Percentiles rank a stretch among this genome's conserved stretches.
phyloP scores from a whole-genome alignment of 2,113 vertebrate genomes.

The Dromas ardeola region DNA sequence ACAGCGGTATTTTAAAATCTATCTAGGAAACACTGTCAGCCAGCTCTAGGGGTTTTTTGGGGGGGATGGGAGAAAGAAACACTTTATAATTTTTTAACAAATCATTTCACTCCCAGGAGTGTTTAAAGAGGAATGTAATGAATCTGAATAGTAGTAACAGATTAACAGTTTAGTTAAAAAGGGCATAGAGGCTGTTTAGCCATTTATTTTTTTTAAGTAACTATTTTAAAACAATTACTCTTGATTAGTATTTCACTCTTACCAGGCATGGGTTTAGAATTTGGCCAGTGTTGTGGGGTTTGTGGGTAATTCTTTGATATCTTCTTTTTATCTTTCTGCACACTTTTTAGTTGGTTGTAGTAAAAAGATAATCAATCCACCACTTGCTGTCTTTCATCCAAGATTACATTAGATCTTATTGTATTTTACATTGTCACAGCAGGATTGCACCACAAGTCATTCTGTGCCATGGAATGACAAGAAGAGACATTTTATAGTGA shows the following conservation, averaged over 20 bases:
- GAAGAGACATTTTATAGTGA: not conserved
- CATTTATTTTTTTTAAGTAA: not conserved
- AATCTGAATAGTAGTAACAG: not conserved
- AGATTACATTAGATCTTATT: not conserved
- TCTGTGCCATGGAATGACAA: not conserved
- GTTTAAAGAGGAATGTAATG: not conserved
- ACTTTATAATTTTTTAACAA: not conserved
- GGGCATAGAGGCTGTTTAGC: not conserved
- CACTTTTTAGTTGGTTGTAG: not conserved
- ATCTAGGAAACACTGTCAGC: not conserved
- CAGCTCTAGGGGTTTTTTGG: not conserved
- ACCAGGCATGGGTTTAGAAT: not conserved
- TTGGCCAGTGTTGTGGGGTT: not conserved
- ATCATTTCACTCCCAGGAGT: not conserved
- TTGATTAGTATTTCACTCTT: constrained; percentile 19
- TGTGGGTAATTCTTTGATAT: not conserved
- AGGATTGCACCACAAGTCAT: not conserved
- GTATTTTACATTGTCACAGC: not conserved
- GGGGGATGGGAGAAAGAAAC: not conserved
- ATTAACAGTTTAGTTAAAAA: constrained; percentile 18
- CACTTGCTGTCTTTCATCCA: not conserved
- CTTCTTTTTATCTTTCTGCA: not conserved
- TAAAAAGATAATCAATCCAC: not conserved
- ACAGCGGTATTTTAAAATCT: not conserved
- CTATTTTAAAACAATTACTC: constrained; percentile 42